Evolutionary conservation across 2,797 vertebrate species (phyloP), one percentile per base, ranked within the genome.

Genomic region (Hydrolagus colliei): DNA sequence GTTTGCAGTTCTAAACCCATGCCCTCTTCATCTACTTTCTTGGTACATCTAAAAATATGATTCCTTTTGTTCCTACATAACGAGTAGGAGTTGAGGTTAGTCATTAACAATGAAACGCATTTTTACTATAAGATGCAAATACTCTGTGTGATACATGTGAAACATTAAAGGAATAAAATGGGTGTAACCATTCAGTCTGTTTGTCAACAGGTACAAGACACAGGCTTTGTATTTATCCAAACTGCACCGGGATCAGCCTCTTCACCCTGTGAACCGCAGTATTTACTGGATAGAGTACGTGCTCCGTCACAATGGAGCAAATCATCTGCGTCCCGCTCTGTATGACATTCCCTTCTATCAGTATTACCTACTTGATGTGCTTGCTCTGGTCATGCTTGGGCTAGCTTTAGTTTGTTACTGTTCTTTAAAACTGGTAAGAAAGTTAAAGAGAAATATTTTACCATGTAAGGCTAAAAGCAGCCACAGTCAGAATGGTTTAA

Each of bases 281-380:
- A 10, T 71, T 2, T 84, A 84, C 65, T 84, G 79, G 79, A 27
- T 84, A 11, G 79, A 84, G 4, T 84, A 84, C 2, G 79, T 84
- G 20, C 65, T 82, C 13, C 59, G 77, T 13, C 77, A 86, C 18
- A 1, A 76, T 16, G 86, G 86, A 71, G 86, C 74, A 6, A 12
- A 41, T 16, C 86, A 86, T 16, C 73, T 86, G 10, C 74, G 75
- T 22, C 86, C 74, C n/a, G 41, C 74, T 32, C 52, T 77, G 18
- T 86, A 86, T 7, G 75, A 86, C 18, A 41, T 86, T 52, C n/a
- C 35, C 63, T 77, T 72, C 22, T 68, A 80, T 72, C 75, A 79
- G 86, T 86, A 77, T 68, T 80, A 80, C 35, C 35, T 86, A 65
- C 73, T 77, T 2, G 75, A 86, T 14, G 86, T 80, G 32, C 18